Evolutionary conservation across 2,113 vertebrate genomes (phyloP), one percentile per base, ranked within the genome.

Genomic region (Brienomyrus brachyistius): DNA sequence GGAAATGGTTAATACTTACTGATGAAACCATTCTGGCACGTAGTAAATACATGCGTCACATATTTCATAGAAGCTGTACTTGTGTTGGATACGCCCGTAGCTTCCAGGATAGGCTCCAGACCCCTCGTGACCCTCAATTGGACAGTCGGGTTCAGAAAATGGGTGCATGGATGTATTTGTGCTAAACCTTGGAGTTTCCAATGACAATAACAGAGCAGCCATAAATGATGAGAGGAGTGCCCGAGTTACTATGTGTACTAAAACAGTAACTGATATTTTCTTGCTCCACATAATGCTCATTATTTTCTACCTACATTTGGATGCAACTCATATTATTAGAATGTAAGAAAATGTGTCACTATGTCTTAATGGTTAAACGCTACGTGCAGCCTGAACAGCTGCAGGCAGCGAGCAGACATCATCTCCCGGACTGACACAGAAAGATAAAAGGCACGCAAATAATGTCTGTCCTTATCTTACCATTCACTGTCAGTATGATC

Each of bases 291-390:
- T 80, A 80, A 19, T 19, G 35, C 5, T 80, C 35, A 40, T 43
- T 80, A 43, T 43, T 43, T 40, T 80, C 35, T 43, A 43, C 35
- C 74, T 40, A 80, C 35, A 43, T 84, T 48, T 84, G 43, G 45
- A 23, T 21, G 45, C 45, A 84, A 84, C 15, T 11, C 82, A 11
- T 47, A 47, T 45, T 48, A 84, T 84, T 84, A 47, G 82, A 84
- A 47, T 84, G 45, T 23, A 84, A 84, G 40, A 84, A 84, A 47
- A 84, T 84, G 82, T 84, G 82, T 84, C 19, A 84, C 43, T 48
- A 45, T 48, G 40, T 23, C 23, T 47, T 10, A 84, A 48, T 40
- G 82, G 80, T 83, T 83, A 23, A 83, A 23, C 5, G 43, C 80
- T 83, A 83, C 10, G 40, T 83, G 80, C 21, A 9, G 43, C 80